Conservation (phyloP, 1,140 invertebrate genomes). For the silkworm (Bombyx mori) region DNA sequence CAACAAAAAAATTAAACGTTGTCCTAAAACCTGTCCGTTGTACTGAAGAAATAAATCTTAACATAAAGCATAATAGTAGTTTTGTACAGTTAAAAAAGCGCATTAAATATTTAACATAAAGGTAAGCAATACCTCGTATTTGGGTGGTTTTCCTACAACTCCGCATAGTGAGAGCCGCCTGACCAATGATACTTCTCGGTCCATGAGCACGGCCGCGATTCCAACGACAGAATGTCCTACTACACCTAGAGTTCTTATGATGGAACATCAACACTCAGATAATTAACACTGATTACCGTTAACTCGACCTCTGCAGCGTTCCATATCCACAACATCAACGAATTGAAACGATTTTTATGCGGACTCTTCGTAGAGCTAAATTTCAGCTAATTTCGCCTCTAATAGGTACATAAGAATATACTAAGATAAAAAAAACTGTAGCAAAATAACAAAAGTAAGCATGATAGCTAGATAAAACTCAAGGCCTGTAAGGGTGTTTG, state of each 20-base stretch:
- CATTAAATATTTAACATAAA: background rate
- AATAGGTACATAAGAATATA: too few species aligned
- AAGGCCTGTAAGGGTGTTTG: background rate
- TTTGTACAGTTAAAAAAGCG: background rate
- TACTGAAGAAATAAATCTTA: too few species aligned
- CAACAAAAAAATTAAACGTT: too few species aligned
- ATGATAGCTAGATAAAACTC: too few species aligned
- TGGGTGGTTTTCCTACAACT: constrained; percentile 18
- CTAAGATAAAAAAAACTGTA: too few species aligned
- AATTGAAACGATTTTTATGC: too few species aligned
- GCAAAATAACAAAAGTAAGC: too few species aligned
- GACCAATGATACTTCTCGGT: constrained; percentile 33
- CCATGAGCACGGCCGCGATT: constrained; percentile 28
- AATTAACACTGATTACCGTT: constrained; percentile 31
- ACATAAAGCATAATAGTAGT: too few species aligned
- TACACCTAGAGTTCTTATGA: background rate
- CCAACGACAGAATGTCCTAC: constrained; percentile 2
- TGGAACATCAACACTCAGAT: constrained; percentile 10
- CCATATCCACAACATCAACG: background rate
- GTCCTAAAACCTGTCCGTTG: too few species aligned
- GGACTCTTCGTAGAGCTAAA: too few species aligned
- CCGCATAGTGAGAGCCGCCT: constrained; percentile 37
- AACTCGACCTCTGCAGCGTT: background rate
- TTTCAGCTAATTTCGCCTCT: too few species aligned
- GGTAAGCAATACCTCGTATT: constrained; percentile 25